A percentile compares a stretch with the other conserved stretches of the same genome.
Evolutionary conservation across 2,888 invertebrate genomes (phyloP).

Genomic region (Meteorus colon): DNA sequence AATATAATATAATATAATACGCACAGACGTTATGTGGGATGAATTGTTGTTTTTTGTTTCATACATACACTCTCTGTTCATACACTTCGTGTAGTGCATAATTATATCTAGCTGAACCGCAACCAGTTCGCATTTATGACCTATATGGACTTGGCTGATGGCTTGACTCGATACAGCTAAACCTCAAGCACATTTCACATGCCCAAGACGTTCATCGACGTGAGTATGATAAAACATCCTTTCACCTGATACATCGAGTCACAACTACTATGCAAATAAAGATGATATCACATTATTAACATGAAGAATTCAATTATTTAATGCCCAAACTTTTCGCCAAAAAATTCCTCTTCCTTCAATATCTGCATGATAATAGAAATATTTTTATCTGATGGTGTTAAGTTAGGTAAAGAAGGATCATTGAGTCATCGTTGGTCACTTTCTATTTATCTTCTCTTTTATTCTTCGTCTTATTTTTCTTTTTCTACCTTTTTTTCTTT

Average conservation of each 20-base stretch:
- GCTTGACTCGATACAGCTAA: conserved; percentile 10
- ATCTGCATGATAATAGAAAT: conserved; percentile 7
- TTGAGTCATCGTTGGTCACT: conserved; percentile 15
- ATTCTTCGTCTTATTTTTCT: conserved; percentile 5
- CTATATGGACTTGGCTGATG: conserved; percentile 32
- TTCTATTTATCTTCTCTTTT: conserved; percentile 6
- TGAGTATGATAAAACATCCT: conserved; percentile 5
- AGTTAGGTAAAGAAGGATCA: conserved; percentile 12
- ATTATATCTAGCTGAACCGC: conserved; percentile 18
- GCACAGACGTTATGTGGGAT: conserved; percentile 10
- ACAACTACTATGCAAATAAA: too few species aligned
- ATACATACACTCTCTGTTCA: neutral
- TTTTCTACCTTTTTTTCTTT: conserved; percentile 5
- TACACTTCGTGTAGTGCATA: conserved; percentile 16
- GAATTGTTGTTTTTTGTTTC: conserved; percentile 7
- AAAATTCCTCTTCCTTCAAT: neutral
- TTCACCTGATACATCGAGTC: conserved; percentile 10
- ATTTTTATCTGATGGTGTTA: conserved; percentile 10
- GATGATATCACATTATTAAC: too few species aligned
- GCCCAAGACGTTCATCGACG: conserved; percentile 21
- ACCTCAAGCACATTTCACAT: neutral
- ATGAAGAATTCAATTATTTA: too few species aligned
- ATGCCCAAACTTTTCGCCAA: neutral
- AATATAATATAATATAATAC: conserved; percentile 3
- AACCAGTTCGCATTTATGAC: conserved; percentile 30